These are phyloP conservation scores for Galeopsomyia nigrocyanea DNA, from an alignment of 2,888 invertebrate species.

Conservation along the genomic window DNA sequence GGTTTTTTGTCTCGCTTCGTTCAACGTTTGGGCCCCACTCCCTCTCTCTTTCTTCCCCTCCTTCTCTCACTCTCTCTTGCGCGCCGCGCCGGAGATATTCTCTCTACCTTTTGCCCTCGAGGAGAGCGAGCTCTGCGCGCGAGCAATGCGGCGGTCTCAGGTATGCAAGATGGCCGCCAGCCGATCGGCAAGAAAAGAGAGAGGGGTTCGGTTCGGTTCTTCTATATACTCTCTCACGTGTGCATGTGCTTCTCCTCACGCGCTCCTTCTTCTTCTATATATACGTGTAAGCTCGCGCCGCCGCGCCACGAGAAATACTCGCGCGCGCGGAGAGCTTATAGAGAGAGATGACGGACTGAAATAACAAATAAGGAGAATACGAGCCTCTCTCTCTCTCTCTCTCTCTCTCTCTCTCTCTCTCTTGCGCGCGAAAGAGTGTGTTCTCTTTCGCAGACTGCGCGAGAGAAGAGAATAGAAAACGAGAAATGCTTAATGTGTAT, in stretches of 20 bases:
- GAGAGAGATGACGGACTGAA: conserved; percentile 43
- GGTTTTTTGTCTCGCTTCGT: too few species aligned
- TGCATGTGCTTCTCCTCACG: neutral
- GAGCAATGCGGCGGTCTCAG: conserved; percentile 69
- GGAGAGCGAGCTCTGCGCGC: conserved; percentile 35
- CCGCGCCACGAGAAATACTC: too few species aligned
- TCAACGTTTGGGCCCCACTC: too few species aligned
- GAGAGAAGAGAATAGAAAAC: conserved; percentile 23
- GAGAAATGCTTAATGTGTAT: conserved; percentile 20
- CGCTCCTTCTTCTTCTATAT: neutral
- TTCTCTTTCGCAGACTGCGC: conserved; percentile 18
- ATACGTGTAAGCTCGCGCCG: conserved; percentile 34
- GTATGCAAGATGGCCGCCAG: conserved; percentile 70
- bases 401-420: too few species aligned
- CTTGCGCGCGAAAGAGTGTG: conserved; percentile 5
- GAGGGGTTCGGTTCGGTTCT: neutral
- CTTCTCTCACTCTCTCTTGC: conserved; percentile 34
- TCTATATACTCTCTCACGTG: neutral
- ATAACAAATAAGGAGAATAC: conserved; percentile 46
- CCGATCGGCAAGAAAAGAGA: conserved; percentile 38
- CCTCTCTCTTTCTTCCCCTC: neutral
- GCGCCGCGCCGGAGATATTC: conserved; percentile 19
- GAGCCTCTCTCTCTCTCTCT: neutral
- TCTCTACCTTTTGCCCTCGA: conserved; percentile 17
- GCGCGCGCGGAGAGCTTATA: conserved; percentile 29